These are phyloP conservation scores for Ceyx melanurus DNA, from an alignment of 2,113 vertebrate species.

Conservation along the genomic window DNA sequence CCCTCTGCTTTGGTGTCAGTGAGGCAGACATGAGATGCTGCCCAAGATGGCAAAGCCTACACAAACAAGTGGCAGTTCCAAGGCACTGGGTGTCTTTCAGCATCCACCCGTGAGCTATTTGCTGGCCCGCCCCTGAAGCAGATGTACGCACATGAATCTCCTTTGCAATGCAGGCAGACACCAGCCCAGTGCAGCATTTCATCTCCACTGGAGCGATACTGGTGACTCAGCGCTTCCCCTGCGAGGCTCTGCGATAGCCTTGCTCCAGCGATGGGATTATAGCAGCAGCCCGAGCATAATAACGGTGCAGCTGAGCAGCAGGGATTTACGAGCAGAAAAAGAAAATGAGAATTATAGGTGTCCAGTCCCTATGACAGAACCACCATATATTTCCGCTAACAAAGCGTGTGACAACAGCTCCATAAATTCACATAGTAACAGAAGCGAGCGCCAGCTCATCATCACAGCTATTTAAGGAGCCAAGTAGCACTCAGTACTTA, in stretches of 20 bases:
- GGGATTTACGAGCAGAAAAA: constrained; percentile 52
- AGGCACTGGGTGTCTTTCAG: not conserved
- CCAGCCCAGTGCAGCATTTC: not conserved
- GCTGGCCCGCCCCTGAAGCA: not conserved
- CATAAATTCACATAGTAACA: constrained; percentile 79
- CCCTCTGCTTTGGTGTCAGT: not conserved
- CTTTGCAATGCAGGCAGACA: not conserved
- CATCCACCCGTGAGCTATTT: accelerated
- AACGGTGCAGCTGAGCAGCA: not conserved
- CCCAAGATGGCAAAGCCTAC: not conserved
- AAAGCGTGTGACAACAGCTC: constrained; percentile 72
- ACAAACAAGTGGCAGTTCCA: not conserved
- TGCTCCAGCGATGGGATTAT: not conserved
- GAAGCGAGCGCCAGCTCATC: constrained; percentile 63
- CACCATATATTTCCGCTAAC: constrained; percentile 69
- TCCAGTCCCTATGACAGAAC: constrained; percentile 61
- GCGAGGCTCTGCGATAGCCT: not conserved
- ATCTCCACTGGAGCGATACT: not conserved
- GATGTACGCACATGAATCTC: not conserved
- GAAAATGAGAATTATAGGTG: constrained; percentile 65
- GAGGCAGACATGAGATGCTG: not conserved
- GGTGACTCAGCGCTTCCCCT: constrained; percentile 47
- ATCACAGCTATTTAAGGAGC: constrained; percentile 73
- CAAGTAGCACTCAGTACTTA: constrained; percentile 65
- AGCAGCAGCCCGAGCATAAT: not conserved